Evolutionary conservation across 2,113 vertebrate species (phyloP).

Genomic region (Nothobranchius kuhntae): DNA sequence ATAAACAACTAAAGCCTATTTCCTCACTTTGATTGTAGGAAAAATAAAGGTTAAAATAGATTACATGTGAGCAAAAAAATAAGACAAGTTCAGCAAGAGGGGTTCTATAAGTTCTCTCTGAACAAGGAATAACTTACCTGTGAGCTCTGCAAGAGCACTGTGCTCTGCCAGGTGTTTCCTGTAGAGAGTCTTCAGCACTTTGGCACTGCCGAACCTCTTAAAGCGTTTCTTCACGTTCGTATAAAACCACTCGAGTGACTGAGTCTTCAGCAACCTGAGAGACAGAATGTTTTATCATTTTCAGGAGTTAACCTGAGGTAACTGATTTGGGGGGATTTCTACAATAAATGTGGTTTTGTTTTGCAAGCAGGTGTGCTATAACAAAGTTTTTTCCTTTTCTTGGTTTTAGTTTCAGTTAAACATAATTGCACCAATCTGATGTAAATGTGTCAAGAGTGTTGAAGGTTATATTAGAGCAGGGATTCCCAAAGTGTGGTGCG

Average conservation of each 20-base stretch:
- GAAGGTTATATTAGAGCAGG: too few species aligned
- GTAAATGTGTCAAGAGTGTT: too few species aligned
- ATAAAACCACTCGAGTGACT: constrained; percentile 97
- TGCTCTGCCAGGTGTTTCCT: constrained; percentile 86
- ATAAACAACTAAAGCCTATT: not conserved
- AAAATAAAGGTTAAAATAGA: not conserved
- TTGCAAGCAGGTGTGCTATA: too few species aligned
- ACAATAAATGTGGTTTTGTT: not conserved
- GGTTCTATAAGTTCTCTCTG: too few species aligned
- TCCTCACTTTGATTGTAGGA: not conserved
- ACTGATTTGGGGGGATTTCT: not conserved
- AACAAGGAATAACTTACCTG: constrained; percentile 76
- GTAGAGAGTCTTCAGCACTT: constrained; percentile 95
- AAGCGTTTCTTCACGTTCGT: constrained; percentile 92
- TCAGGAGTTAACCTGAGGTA: not conserved
- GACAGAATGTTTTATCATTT: not conserved
- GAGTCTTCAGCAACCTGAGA: constrained; percentile 86
- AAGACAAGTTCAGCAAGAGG: too few species aligned
- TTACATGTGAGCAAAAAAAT: not conserved
- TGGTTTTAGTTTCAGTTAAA: too few species aligned
- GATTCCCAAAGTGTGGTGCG: too few species aligned
- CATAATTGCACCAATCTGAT: too few species aligned
- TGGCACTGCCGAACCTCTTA: constrained; percentile 95
- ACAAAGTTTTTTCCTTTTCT: too few species aligned
- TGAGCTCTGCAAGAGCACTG: constrained; percentile 76